Conservation (phyloP, 2,797 vertebrate genomes). For the Sphaeramia orbicularis region DNA sequence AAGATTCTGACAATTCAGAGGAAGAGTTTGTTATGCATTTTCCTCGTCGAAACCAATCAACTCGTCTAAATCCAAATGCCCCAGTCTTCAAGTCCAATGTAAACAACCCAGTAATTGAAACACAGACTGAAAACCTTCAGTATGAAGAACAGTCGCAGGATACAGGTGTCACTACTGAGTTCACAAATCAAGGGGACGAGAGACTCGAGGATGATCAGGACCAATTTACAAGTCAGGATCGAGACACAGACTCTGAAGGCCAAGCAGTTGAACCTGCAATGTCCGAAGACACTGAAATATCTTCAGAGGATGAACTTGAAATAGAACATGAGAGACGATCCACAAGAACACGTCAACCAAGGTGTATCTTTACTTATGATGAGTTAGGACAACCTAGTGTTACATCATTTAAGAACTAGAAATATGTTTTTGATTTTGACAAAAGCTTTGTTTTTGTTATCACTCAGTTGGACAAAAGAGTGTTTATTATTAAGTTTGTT, state of each 20-base stretch:
- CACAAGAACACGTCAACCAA: conserved; percentile 5
- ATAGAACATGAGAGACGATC: neutral
- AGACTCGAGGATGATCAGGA: neutral
- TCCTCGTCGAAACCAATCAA: neutral
- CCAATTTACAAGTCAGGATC: neutral
- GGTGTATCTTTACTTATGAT: conserved; percentile 1
- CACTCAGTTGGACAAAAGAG: too few species aligned
- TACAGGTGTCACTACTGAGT: neutral
- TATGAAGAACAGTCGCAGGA: neutral
- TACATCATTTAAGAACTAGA: neutral
- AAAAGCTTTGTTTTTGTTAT: too few species aligned
- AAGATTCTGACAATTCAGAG: neutral
- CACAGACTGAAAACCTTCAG: neutral
- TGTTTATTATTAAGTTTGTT: too few species aligned
- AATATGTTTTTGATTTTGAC: too few species aligned
- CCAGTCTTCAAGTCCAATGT: neutral
- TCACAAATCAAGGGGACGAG: neutral
- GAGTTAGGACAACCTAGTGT: neutral
- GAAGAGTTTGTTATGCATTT: neutral
- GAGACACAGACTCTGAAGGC: neutral
- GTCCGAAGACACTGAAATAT: neutral
- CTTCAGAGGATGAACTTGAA: neutral
- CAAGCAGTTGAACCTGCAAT: neutral
- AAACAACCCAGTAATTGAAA: neutral
- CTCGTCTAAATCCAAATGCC: neutral